A percentile compares a stretch with the other conserved stretches of the same genome.
These are phyloP conservation scores for Ophiothrix spiculata DNA, from an alignment of 35 echinoderm and acorn worm genomes.

Conservation along the genomic window DNA sequence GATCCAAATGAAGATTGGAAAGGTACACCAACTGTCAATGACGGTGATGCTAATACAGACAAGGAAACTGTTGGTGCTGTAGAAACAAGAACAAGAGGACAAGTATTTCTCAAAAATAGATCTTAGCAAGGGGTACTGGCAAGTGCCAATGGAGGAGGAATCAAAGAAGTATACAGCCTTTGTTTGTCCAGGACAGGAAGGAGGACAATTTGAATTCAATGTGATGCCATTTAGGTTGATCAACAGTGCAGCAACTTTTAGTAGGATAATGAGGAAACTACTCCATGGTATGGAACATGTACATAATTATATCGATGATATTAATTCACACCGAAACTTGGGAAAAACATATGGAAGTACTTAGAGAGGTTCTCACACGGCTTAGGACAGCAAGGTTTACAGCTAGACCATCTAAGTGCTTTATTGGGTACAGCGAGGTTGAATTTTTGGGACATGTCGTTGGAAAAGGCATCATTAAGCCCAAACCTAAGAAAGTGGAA, in stretches of 20 bases:
- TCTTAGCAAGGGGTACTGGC: slow-evolving; percentile 46
- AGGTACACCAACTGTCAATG: not conserved
- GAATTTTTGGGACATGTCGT: slow-evolving; percentile 37
- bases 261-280: slow-evolving; percentile 16
- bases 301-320: slow-evolving; percentile 41
- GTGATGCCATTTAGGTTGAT: slow-evolving; percentile 16
- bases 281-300: slow-evolving; percentile 20
- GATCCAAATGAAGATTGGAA: slow-evolving; percentile 21
- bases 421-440: not conserved
- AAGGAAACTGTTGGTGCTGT: slow-evolving; percentile 3
- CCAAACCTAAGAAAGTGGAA: slow-evolving; percentile 14
- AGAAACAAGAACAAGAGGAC: not conserved
- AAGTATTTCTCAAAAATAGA: slow-evolving; percentile 38
- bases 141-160: slow-evolving; percentile 10
- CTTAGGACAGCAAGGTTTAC: slow-evolving; percentile 23
- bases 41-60: not conserved
- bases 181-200: not conserved
- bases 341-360: slow-evolving; percentile 13
- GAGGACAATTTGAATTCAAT: slow-evolving; percentile 7
- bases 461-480: slow-evolving; percentile 5
- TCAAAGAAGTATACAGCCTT: slow-evolving; percentile 39
- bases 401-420: slow-evolving; percentile 29
- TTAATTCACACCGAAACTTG: slow-evolving; percentile 14
- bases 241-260: slow-evolving; percentile 21
- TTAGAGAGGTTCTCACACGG: not conserved